These are phyloP conservation scores for Nasua narica DNA, from an alignment of 2,797 vertebrate genomes.

Conservation along the genomic window DNA sequence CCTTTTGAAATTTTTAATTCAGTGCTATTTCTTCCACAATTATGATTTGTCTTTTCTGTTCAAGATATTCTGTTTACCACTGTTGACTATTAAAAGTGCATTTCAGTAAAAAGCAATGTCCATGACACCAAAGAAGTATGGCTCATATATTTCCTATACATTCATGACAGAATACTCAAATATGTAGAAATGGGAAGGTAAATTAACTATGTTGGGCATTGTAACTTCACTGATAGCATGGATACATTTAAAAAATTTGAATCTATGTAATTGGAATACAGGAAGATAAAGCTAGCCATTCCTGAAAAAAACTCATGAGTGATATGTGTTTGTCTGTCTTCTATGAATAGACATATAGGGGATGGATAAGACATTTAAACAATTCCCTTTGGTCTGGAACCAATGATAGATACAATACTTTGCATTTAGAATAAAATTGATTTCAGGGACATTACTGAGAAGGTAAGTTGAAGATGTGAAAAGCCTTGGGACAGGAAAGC, in stretches of 20 bases:
- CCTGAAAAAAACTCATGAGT: neutral
- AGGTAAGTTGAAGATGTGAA: neutral
- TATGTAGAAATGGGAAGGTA: neutral
- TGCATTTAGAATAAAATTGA: neutral
- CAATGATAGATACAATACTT: neutral
- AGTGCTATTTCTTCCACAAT: neutral
- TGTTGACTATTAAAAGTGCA: neutral
- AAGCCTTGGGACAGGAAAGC: slow-evolving; percentile 18
- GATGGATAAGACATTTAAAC: neutral
- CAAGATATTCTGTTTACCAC: neutral
- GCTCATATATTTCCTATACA: neutral
- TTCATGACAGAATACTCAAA: neutral
- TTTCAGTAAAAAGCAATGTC: neutral
- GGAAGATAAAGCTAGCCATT: neutral
- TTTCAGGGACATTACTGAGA: neutral
- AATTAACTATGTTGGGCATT: neutral
- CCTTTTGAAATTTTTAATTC: neutral
- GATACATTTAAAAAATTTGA: neutral
- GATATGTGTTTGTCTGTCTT: neutral
- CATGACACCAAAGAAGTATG: neutral
- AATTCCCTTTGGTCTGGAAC: neutral
- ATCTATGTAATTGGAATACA: neutral
- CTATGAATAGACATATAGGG: neutral
- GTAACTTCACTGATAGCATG: neutral
- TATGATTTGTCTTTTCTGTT: neutral